Base-by-base conservation (phyloP, 2,113 vertebrate species). In the Anarrhichthys ocellatus region DNA sequence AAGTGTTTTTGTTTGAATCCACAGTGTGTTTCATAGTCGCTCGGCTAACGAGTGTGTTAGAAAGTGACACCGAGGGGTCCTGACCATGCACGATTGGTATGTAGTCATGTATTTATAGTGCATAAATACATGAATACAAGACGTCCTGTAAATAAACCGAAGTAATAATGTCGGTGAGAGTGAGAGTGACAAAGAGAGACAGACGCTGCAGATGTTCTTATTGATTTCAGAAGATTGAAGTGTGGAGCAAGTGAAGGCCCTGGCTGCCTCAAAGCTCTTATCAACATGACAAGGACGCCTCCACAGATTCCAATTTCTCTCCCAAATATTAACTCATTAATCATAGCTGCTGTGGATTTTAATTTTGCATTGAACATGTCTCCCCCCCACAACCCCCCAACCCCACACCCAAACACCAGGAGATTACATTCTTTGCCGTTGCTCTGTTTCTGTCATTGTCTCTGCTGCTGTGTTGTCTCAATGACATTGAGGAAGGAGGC, bases 321-420 rank as follows among this genome's bases (percentile, higher is more conserved):
- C 85, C 75, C 70, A 91, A 95, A 95, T 95, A 95, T 95, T 94
- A 95, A 91, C 86, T 96, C 95, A 95, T 97, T 96, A 95, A 96
- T 96, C 96, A 96, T 80, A 84, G 90, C 91, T 84, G 88, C 90
- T 92, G 90, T 85, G 86, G 90, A 94, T 90, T 94, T 94, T 92
- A 94, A 95, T 95, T 95, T 94, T 67, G 81, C 87, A 78, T 86
- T 68, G 72, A 92, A 90, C 78, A 88, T 74, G 76, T 71, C 81
- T 42, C 27, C 34, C 34, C 17, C 52, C 63, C 78, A 8, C 20
- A 22, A 52, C 2, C 24, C 14, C 61, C 82, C 56, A 5, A 50
- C 66, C 61, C 69, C 40, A 18, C 76, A 59, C 56, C 71, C 40
- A 24, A 75, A 59, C 80, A 77, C 29, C 73, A 52, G 44, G 22